Evolutionary conservation across 2,113 vertebrate genomes (phyloP), one percentile per base, ranked within the genome.

Genomic region (Mesembrinibis cayennensis): DNA sequence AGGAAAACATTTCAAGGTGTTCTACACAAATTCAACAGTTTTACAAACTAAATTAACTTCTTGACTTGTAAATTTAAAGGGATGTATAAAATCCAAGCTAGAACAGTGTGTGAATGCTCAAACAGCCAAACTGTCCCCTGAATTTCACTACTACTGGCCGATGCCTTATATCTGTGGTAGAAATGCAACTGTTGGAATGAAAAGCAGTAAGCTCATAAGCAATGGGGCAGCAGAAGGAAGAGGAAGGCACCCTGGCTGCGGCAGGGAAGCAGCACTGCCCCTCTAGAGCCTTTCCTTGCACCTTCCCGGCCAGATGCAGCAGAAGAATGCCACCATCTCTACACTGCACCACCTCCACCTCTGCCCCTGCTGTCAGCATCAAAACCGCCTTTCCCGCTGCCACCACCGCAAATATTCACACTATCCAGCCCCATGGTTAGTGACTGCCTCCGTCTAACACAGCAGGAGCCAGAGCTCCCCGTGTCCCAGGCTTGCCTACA

Each of bases 231-330:
- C 26, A 61, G 59, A 10, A 25, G 9, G 29, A 13, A 61, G 44
- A 40, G 11, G 11, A 63, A 9, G 21, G 56, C 44, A 13, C 8
- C 18, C 34, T 26, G 14, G 9, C 19, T 49, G 32, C 21, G 34
- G 23, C 40, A 66, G 73, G 26, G n/a, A 58, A 63, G 16, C 4
- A 22, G 8, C 36, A 21, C 2, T 56, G 40, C 21, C 32, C 7
- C 27, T 53, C 23, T 22, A 27, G 38, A 88, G 18, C 15, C 25
- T 78, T 50, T 70, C 63, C 58, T 91, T 36, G 5, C 42, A 34
- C 14, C 26, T 8, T 52, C 14, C 6, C 12, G 4, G 1, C 13
- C 12, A 45, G 3, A 1, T 1, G 7, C 20, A 62, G 17, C 15
- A 30, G 49, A 40, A 45, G 9, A 62, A 4, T 4, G 8, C 59